phyloP scores from a whole-genome alignment of 2,113 vertebrate species.

The Psilopsiagon aymara region DNA sequence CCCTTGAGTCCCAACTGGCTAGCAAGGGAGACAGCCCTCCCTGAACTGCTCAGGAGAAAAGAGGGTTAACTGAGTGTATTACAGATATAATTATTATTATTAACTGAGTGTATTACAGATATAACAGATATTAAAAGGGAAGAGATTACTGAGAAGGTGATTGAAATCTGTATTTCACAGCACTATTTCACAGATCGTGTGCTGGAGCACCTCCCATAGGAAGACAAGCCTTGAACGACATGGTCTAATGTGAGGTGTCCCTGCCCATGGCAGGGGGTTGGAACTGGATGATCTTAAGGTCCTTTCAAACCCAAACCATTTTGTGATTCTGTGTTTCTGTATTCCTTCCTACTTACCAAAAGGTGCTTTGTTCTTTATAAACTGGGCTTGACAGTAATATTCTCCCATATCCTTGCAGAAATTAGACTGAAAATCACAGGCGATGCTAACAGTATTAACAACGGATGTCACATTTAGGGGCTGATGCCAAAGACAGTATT shows the following conservation, averaged over 20 bases:
- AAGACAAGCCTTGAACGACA: not conserved
- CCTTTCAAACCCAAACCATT: not conserved
- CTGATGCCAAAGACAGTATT: not conserved
- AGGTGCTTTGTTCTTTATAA: not conserved
- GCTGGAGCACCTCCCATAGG: not conserved
- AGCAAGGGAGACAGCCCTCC: not conserved
- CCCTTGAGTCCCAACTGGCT: rapidly evolving
- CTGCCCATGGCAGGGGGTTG: not conserved
- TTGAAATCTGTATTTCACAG: not conserved
- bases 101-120: too few relatives aligned
- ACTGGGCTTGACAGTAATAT: not conserved
- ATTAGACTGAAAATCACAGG: not conserved
- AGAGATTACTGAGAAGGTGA: not conserved
- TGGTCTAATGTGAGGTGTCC: not conserved
- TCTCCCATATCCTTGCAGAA: not conserved
- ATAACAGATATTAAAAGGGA: not conserved
- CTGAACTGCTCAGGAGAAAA: not conserved
- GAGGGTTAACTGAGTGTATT: not conserved
- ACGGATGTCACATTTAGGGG: not conserved
- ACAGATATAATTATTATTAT: too few relatives aligned
- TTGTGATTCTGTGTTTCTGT: not conserved
- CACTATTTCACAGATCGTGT: not conserved
- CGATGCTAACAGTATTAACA: not conserved
- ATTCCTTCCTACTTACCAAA: not conserved
- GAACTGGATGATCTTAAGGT: not conserved